phyloP scores from a whole-genome alignment of 37 sponge, comb jelly and placozoan genomes.

The Geodia barretti region DNA sequence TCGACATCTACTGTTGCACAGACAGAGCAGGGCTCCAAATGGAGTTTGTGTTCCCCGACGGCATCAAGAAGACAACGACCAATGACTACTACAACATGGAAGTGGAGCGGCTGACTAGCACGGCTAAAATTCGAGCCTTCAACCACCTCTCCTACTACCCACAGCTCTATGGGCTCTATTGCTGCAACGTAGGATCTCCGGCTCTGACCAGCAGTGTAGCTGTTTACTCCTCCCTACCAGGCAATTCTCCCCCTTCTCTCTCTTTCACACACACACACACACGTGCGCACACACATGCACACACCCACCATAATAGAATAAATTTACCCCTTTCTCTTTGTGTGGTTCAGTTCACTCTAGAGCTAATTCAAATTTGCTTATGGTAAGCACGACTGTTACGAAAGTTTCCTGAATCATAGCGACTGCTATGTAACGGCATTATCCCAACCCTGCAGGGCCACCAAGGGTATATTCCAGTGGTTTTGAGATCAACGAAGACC shows the following conservation, averaged over 20 bases:
- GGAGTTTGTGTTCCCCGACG: neutral
- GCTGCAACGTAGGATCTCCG: neutral
- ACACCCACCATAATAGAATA: no score
- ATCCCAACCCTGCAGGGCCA: no score
- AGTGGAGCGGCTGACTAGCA: neutral
- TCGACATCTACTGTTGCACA: neutral
- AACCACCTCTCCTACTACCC: neutral
- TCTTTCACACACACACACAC: no score
- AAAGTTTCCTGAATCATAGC: no score
- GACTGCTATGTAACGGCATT: no score
- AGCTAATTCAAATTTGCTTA: no score
- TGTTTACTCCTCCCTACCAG: no score
- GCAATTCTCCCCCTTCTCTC: no score
- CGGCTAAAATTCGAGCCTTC: neutral
- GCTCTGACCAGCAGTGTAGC: neutral
- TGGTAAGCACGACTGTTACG: no score
- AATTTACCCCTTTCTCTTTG: no score
- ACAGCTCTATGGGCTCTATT: neutral
- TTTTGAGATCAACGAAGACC: neutral
- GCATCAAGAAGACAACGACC: neutral
- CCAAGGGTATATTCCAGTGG: neutral
- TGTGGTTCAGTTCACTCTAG: no score
- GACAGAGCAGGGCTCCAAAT: neutral
- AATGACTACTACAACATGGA: neutral
- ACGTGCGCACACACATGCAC: no score